These are phyloP conservation scores for Melitaea athalia DNA, from an alignment of 2,888 invertebrate genomes.

Conservation along the genomic window DNA sequence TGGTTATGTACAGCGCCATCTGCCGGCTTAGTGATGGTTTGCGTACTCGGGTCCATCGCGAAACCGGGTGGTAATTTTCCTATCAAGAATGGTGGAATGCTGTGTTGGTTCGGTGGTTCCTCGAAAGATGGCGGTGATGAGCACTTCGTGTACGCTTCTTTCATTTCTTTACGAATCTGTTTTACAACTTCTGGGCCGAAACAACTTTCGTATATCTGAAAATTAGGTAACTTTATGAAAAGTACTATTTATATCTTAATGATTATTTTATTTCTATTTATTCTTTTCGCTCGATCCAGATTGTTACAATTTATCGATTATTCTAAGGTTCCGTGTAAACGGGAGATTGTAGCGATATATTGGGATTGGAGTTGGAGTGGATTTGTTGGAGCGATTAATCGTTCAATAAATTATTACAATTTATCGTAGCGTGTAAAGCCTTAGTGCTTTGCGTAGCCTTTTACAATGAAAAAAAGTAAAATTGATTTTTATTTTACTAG, in stretches of 20 bases:
- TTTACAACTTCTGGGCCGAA: slow-evolving; percentile 86
- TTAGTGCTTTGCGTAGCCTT: too few relatives aligned
- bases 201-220: slow-evolving; percentile 87
- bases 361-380: too few relatives aligned
- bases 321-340: too few relatives aligned
- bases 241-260: background rate
- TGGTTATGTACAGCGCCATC: slow-evolving; percentile 65
- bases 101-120: slow-evolving; percentile 58
- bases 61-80: slow-evolving; percentile 74
- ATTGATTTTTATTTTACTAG: too few relatives aligned
- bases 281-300: too few relatives aligned
- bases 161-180: slow-evolving; percentile 86
- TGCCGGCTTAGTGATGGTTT: slow-evolving; percentile 71
- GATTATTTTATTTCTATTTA: too few relatives aligned
- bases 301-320: too few relatives aligned
- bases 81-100: slow-evolving; percentile 65
- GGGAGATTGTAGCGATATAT: too few relatives aligned
- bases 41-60: slow-evolving; percentile 70
- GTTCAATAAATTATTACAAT: too few relatives aligned
- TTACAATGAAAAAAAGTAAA: too few relatives aligned
- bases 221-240: background rate
- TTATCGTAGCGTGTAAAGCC: too few relatives aligned
- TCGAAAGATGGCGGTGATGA: slow-evolving; percentile 78
- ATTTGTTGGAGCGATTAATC: too few relatives aligned
- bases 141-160: slow-evolving; percentile 85